A percentile compares a stretch with the other conserved stretches of the same genome.
Conservation (phyloP, 2,113 vertebrate species). For the Reinhardtius hippoglossoides region DNA sequence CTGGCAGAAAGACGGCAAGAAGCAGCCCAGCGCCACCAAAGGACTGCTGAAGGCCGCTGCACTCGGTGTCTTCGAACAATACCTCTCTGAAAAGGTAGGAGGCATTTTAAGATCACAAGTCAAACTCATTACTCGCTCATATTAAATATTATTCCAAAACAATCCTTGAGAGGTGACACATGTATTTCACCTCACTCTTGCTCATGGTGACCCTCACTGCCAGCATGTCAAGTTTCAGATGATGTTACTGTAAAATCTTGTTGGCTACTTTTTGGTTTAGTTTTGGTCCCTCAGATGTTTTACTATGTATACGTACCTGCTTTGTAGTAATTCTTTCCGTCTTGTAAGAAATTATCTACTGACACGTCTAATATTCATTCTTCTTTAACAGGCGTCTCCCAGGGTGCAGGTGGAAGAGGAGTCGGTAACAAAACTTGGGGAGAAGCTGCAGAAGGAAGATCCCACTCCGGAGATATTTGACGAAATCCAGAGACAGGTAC, state of each 20-base stretch:
- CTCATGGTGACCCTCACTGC: too few relatives aligned
- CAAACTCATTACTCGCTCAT: too few relatives aligned
- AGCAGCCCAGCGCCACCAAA: constrained; percentile 93
- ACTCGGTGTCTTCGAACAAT: constrained; percentile 96
- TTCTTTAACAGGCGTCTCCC: constrained; percentile 88
- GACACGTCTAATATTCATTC: not conserved
- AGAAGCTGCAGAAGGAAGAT: constrained; percentile 94
- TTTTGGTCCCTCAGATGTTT: not conserved
- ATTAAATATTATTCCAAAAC: too few relatives aligned
- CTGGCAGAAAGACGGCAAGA: constrained; percentile 90
- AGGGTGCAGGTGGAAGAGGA: constrained; percentile 93
- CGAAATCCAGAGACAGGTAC: constrained; percentile 95
- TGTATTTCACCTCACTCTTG: too few relatives aligned
- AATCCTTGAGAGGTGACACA: too few relatives aligned
- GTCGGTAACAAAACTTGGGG: constrained; percentile 88
- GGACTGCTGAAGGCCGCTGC: constrained; percentile 93
- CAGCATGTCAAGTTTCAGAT: too few relatives aligned
- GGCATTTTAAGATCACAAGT: not conserved
- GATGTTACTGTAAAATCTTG: too few relatives aligned
- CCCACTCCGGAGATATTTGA: constrained; percentile 98
- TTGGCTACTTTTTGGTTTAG: too few relatives aligned
- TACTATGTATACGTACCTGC: too few relatives aligned
- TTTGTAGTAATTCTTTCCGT: too few relatives aligned
- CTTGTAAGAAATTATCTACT: not conserved
- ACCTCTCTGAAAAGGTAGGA: constrained; percentile 92